Percentiles rank a stretch among this genome's conserved stretches.
These are phyloP conservation scores for Eupithecia vulgata DNA, from an alignment of 2,888 invertebrate genomes.

Conservation along the genomic window DNA sequence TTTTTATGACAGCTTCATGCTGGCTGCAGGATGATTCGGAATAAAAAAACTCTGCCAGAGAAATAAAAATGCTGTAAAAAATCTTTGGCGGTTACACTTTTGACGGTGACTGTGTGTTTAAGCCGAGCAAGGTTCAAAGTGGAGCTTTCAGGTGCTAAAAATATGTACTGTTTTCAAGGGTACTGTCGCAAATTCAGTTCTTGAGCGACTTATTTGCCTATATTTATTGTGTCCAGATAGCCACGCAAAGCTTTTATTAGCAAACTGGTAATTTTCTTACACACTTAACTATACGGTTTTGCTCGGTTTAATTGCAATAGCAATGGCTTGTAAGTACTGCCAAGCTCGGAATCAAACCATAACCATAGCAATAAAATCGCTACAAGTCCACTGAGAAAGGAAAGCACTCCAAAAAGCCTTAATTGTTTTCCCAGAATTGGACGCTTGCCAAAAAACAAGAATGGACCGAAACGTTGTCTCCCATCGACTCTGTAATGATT, in stretches of 20 bases:
- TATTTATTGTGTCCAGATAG: not conserved
- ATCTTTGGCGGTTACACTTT: not conserved
- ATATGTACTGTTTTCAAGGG: not conserved
- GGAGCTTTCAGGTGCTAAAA: no score
- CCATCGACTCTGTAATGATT: conserved; percentile 44
- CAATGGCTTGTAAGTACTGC: not conserved
- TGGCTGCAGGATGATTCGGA: conserved; percentile 3
- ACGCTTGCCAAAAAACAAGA: conserved; percentile 45
- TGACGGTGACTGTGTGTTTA: not conserved
- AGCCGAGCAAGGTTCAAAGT: not conserved
- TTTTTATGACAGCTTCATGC: conserved; percentile 20
- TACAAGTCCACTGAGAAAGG: conserved; percentile 24
- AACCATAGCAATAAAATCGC: not conserved
- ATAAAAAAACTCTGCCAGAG: conserved; percentile 15
- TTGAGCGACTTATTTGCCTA: not conserved
- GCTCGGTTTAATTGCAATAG: not conserved
- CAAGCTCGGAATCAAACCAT: not conserved
- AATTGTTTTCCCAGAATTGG: conserved; percentile 49
- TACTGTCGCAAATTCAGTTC: not conserved
- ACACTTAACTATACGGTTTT: not conserved
- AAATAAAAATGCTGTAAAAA: conserved; percentile 6
- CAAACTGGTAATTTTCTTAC: not conserved
- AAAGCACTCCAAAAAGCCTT: conserved; percentile 37
- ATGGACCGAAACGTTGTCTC: conserved; percentile 39
- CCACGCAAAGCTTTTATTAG: not conserved